Evolutionary conservation across 2,113 vertebrate species (phyloP).

Genomic region (Platysternon megacephalum): DNA sequence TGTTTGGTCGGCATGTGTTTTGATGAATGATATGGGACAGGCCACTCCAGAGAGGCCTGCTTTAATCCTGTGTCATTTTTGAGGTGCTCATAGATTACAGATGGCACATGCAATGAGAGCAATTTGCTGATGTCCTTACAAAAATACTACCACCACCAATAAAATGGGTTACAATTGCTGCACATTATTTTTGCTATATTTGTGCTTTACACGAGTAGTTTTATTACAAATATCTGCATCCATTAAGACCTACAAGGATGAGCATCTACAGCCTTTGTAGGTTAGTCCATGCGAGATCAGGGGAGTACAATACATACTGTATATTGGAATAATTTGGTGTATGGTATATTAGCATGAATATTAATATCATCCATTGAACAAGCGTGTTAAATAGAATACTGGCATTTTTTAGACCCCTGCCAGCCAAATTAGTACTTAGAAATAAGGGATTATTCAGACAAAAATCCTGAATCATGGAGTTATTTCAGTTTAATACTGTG

Average conservation of each 20-base stretch:
- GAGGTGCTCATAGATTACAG: conserved; percentile 36
- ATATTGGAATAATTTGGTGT: conserved; percentile 60
- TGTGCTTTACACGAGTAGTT: not conserved
- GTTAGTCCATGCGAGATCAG: conserved; percentile 58
- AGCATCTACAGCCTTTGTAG: conserved; percentile 59
- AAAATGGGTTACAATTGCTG: not conserved
- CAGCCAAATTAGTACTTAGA: conserved; percentile 17
- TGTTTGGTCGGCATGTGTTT: conserved; percentile 11
- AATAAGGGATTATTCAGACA: not conserved
- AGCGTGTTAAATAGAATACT: conserved; percentile 63
- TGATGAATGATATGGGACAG: conserved; percentile 28
- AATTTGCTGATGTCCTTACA: not conserved
- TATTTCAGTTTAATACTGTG: rapidly evolving
- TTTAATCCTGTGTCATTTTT: conserved; percentile 16
- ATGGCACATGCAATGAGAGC: not conserved
- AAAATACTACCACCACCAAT: conserved; percentile 6
- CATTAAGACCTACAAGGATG: conserved; percentile 35
- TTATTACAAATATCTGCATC: conserved; percentile 23
- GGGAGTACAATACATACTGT: conserved; percentile 54
- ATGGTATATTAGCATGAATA: conserved; percentile 56
- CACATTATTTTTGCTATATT: not conserved
- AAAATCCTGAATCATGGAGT: not conserved
- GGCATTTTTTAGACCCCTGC: conserved; percentile 61
- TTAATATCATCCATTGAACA: conserved; percentile 66
- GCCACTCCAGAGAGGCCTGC: not conserved